These are phyloP conservation scores for Leucoma salicis DNA, from an alignment of 2,888 invertebrate genomes.

Conservation along the genomic window DNA sequence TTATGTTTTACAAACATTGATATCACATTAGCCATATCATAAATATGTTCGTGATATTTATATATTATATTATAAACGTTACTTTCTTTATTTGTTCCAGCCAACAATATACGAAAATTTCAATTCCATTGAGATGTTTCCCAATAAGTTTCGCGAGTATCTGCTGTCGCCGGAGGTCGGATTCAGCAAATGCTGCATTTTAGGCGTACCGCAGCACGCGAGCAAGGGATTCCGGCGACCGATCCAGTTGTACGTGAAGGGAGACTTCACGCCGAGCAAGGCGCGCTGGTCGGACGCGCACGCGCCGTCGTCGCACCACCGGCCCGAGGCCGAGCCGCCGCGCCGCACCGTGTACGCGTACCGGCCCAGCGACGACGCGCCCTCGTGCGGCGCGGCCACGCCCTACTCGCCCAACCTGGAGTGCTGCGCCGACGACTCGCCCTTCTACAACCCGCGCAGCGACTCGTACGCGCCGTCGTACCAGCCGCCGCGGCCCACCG, in stretches of 20 bases:
- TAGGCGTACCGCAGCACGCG: conserved; percentile 91
- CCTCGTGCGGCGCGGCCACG: conserved; percentile 77
- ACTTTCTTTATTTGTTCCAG: conserved; percentile 82
- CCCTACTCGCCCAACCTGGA: conserved; percentile 76
- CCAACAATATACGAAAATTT: conserved; percentile 93
- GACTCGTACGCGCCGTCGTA: conserved; percentile 78
- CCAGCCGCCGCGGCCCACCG: conserved; percentile 74
- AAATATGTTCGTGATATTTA: not conserved
- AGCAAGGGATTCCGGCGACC: conserved; percentile 95
- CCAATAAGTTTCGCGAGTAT: conserved; percentile 96
- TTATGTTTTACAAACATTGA: no score
- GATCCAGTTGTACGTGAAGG: conserved; percentile 86
- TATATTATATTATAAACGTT: no score
- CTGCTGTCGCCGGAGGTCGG: conserved; percentile 95
- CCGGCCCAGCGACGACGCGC: conserved; percentile 77
- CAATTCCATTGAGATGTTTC: conserved; percentile 92
- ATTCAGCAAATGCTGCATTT: conserved; percentile 93
- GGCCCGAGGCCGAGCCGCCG: conserved; percentile 80
- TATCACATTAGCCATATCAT: no score
- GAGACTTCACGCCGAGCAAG: conserved; percentile 84
- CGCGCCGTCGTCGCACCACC: conserved; percentile 84
- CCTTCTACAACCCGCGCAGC: conserved; percentile 78
- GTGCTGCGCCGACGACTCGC: conserved; percentile 71
- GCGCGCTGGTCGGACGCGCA: conserved; percentile 85
- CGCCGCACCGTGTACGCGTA: conserved; percentile 77